phyloP scores from a whole-genome alignment of 2,888 invertebrate species.

The Leptarthrus brevirostris region DNA sequence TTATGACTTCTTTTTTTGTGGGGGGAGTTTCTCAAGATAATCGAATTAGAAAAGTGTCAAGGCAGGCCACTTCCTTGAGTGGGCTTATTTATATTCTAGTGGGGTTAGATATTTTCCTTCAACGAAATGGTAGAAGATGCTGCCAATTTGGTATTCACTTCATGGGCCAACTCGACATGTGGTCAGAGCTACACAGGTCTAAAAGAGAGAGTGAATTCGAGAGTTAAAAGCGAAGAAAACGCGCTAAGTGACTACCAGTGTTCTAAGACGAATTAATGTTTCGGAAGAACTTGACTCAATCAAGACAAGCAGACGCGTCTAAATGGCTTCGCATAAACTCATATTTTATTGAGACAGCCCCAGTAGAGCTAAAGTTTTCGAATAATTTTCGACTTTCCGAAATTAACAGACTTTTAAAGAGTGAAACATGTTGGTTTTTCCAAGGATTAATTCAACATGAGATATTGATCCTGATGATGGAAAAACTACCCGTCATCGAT shows the following conservation, averaged over 20 bases:
- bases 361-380: not conserved
- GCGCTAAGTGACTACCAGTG: not conserved
- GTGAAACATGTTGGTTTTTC: constrained; percentile 8
- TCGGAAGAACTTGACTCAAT: not conserved
- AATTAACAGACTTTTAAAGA: constrained; percentile 30
- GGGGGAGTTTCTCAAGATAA: constrained; percentile 18
- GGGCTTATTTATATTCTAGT: constrained; percentile 29
- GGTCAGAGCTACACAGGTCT: constrained; percentile 9
- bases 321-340: not conserved
- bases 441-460: constrained; percentile 9
- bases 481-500: constrained; percentile 22
- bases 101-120: constrained; percentile 1
- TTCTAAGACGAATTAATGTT: constrained; percentile 1
- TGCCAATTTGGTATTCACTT: constrained; percentile 11
- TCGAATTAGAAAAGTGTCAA: constrained; percentile 39
- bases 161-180: constrained; percentile 7
- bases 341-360: constrained; percentile 28
- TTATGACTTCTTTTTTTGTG: constrained; percentile 30
- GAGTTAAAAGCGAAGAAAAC: not conserved
- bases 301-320: not conserved
- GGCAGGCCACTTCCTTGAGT: constrained; percentile 23
- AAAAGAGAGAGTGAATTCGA: not conserved
- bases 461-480: constrained; percentile 23
- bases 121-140: constrained; percentile 26
- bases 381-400: not conserved